Evolutionary conservation across 2,113 vertebrate species (phyloP).

Genomic region (Podarcis muralis): DNA sequence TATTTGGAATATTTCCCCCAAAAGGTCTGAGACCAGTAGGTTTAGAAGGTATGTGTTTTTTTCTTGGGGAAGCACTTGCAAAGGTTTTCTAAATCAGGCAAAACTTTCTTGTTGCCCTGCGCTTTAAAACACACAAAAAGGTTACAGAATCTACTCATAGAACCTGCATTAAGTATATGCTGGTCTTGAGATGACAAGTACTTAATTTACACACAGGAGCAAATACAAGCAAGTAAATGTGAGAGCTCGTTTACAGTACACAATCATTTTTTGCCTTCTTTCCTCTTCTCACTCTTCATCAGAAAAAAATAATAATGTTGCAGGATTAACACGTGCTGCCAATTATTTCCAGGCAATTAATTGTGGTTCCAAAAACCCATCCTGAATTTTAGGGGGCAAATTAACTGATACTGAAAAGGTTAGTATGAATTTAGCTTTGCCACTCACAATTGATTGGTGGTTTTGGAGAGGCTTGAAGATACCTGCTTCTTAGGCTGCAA

Average conservation of each 20-base stretch:
- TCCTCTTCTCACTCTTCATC: neutral
- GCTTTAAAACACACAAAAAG: too few relatives aligned
- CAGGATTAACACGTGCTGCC: neutral
- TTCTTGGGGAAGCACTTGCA: neutral
- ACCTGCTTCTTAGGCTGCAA: conserved; percentile 4
- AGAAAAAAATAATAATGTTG: neutral
- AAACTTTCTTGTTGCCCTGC: too few relatives aligned
- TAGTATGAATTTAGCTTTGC: neutral
- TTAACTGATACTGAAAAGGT: neutral
- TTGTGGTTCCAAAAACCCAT: neutral
- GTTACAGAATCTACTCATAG: too few relatives aligned
- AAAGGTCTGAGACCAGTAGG: neutral
- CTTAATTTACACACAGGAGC: neutral
- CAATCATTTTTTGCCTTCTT: neutral
- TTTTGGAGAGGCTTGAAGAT: neutral
- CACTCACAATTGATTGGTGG: neutral
- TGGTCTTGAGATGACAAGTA: neutral
- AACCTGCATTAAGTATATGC: too few relatives aligned
- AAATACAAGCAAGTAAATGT: neutral
- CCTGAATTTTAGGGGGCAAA: neutral
- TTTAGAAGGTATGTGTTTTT: neutral
- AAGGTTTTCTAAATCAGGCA: too few relatives aligned
- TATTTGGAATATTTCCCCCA: neutral
- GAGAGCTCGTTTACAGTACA: neutral
- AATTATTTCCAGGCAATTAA: conserved; percentile 28